Evolutionary conservation across 1,140 invertebrate genomes (phyloP), one percentile per base, ranked within the genome.

Genomic region (Penaeus japonicus): DNA sequence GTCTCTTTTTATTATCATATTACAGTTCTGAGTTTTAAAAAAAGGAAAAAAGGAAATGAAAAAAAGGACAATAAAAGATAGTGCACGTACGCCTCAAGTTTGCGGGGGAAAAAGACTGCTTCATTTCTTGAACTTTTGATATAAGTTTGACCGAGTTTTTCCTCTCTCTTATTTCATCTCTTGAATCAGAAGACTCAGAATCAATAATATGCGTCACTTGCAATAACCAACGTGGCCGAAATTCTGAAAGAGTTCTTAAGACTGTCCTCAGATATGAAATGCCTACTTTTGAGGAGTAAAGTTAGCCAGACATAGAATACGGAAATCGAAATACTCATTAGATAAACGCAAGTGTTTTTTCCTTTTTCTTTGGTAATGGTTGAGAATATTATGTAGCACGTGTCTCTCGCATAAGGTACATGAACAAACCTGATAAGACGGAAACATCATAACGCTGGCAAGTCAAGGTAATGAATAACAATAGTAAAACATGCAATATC

Each of bases 131-230:
- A 10, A 32, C n/a, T 73, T 73, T 32, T 73, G 70, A 73, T 30
- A 73, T 32, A 73, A 30, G 35, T 73, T 30, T 32, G 18, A 57
- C 54, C 57, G 57, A 59, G 57, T 35, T 59, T 83, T 39, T 83
- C 53, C 54, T 59, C 57, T 32, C 30, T 24, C 27, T 53, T 59
- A 83, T 35, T 62, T 73, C 30, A 73, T 47, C 77, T 53, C 5
- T 79, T 47, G 54, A 53, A n/a, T 35, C 22, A 79, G n/a, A 24
- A 24, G 5, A 79, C 77, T 47, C 77, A 65, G 27, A 54, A 32
- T 84, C 47, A 70, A 85, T 78, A 77, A 77, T 53, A 82, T 70
- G 86, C 86, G 86, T 87, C 86, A 87, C 86, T 87, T 87, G 86
- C 86, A 87, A 87, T 87, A 87, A 75, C 27, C 70, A 47, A 47